Evolutionary conservation across 2,888 invertebrate genomes (phyloP), one percentile per base, ranked within the genome.

Genomic region (Onchidella celtica): DNA sequence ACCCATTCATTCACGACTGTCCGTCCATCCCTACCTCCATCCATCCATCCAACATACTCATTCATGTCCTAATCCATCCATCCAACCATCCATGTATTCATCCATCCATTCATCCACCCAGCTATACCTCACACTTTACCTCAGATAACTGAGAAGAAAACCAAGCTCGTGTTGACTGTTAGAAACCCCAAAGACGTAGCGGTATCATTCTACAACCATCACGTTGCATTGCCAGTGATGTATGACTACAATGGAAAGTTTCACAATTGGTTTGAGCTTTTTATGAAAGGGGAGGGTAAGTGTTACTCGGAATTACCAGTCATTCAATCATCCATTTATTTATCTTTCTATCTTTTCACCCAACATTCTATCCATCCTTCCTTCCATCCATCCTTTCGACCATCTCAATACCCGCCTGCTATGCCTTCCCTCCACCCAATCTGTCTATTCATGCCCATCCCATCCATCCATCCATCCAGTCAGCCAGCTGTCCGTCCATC

Each of bases 181-280:
- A 38, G 79, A 21, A 79, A 79, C 57, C 79, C 79, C 63, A 79
- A 79, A 29, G 79, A 79, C 47, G 57, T 57, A 24, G 70, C 70
- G 0, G 63, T 79, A 4, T 73, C 73, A 0, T 47, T 73, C 40
- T 79, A 79, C 79, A 72, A 79, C 66, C 79, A 79, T 40, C 73
- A 79, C 36, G n/a, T 65, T 36, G 73, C 63, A n/a, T 32, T 65
- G 0, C 34, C n/a, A 4, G 57, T 47, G 36, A 2, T 59, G 17
- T 73, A 79, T 47, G 47, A 65, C 32, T 79, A 79, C 66, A n/a
- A 72, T n/a, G 79, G 79, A 4, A 61, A 72, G 17, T 79, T 79
- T 38, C 32, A 47, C 0, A 57, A 73, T 57, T 79, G 61, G 57
- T 59, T 79, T 21, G 47, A 2, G 2, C 65, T 79, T 0, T 79